Base-by-base conservation (phyloP, 2,888 invertebrate genomes). In the Drosophila tanythrix region DNA sequence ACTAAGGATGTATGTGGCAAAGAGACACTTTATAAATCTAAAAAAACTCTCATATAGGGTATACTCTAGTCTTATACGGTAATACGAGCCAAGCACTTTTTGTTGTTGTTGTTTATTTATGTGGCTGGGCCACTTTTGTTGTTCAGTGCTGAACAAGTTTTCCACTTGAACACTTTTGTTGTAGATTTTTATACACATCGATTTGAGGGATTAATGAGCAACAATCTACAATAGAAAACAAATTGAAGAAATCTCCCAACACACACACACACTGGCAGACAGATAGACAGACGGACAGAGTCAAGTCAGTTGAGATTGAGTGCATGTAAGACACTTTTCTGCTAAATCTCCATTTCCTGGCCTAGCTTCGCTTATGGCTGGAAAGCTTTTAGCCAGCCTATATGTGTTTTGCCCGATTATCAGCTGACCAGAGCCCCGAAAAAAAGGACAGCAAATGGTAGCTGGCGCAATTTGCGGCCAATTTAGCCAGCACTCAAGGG, bases 131-230 rank as follows among this genome's bases (percentile, higher is more conserved):
- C 55, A 57, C 58, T 79, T 74, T 53, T 58, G 46, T 62, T 59
- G 48, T 52, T 72, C 62, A 56, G 73, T 51, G 62, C 57, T 67
- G 81, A 71, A 76, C 81, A 84, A 85, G 87, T 79, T 86, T 88
- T 88, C 82, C 85, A 83, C 87, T 87, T 73, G 84, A 87, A 87
- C 87, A 88, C 87, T 87, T 86, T 81, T 83, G 77, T 83, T 84
- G 82, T 80, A 74, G 81, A 84, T 81, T 79, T 79, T 77, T 79
- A 62, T 74, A 72, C 73, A 79, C 79, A 83, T 84, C 79, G 81
- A 78, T 86, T 83, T 86, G 83, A 79, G 88, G 89, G 89, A 90
- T 90, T 90, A 90, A 90, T 90, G 90, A 88, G 88, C 83, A 88
- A 82, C 88, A 84, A 81, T 86, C 76, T 74, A 74, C 70, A 80